Conservation (phyloP, 2,113 vertebrate species). For the Phainopepla nitens region DNA sequence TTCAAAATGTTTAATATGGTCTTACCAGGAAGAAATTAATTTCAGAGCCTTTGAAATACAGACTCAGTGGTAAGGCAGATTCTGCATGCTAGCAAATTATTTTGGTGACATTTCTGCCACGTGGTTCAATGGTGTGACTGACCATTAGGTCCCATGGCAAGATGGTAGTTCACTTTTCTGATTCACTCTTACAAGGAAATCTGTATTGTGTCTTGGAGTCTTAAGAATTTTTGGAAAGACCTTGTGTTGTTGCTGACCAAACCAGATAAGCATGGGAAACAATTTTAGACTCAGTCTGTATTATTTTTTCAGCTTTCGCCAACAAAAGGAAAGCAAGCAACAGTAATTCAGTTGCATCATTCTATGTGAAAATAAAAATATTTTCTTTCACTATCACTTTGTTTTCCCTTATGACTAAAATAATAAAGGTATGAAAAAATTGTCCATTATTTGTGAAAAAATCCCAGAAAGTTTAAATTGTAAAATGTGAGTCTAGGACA, state of each 20-base stretch:
- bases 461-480: not conserved
- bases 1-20: not conserved
- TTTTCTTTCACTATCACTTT: not conserved
- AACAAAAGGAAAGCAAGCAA: not conserved
- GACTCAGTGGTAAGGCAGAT: not conserved
- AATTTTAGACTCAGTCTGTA: not conserved
- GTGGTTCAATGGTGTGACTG: not conserved
- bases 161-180: not conserved
- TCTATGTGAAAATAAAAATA: not conserved
- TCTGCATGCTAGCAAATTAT: not conserved
- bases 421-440: not conserved
- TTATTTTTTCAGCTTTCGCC: not conserved
- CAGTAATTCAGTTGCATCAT: not conserved
- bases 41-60: not conserved
- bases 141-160: not conserved
- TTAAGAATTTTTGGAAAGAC: not conserved
- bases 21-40: not conserved
- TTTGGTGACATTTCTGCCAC: not conserved
- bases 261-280: not conserved
- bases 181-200: not conserved
- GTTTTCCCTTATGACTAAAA: not conserved
- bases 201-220: not conserved
- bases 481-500: not conserved
- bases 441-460: not conserved
- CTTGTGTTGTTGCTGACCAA: not conserved